Base-by-base conservation (phyloP, 2,888 invertebrate species). In the Dryobotodes eremita region DNA sequence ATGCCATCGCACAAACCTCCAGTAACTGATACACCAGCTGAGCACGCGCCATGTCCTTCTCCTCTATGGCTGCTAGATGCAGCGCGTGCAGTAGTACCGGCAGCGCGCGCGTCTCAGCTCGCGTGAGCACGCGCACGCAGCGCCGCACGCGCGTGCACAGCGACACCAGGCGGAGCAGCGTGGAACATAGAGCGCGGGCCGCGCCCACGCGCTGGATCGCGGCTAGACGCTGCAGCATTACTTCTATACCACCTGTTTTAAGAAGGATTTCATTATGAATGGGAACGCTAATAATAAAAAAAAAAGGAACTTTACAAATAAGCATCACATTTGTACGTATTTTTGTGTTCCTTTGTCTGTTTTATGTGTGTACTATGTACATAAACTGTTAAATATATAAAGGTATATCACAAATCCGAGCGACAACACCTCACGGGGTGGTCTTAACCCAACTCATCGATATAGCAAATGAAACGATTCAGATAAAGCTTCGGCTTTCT, bases 91-190 rank as follows among this genome's bases (percentile, higher is more conserved):
- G 97, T 89, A 99, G 97, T 42, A 98, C 98, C 71, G 98, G 98
- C 91, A 99, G 98, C 17, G 99, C 98, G 74, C 98, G 98, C 86
- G 99, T 97, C 92, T 98, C 98, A 0, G 99, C 99, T 85, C 98
- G 98, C 78, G 99, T 98, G 13, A 99, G 97, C 82, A 99, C 98
- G 93, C 98, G 98, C 93, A 99, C 98, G 94, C 99, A 99, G 82
- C 98, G 98, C 66, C 98, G 98, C 69, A 99, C 98, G 97, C 99
- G 99, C 73, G 99, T 98, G 93, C 99, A 99, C 89, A 99, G 97
- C 75, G 98, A 97, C 94, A 99, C 98, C 86, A 99, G 96, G 92
- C 99, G 99, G 64, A 99, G 97, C 59, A 99, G 97, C 1, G 99
- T 99, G 88, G 98, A 98, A 86, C 99, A 97, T 72, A 99, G 96